Evolutionary conservation across 2,888 invertebrate species (phyloP).

Genomic region (Pandemis corylana): DNA sequence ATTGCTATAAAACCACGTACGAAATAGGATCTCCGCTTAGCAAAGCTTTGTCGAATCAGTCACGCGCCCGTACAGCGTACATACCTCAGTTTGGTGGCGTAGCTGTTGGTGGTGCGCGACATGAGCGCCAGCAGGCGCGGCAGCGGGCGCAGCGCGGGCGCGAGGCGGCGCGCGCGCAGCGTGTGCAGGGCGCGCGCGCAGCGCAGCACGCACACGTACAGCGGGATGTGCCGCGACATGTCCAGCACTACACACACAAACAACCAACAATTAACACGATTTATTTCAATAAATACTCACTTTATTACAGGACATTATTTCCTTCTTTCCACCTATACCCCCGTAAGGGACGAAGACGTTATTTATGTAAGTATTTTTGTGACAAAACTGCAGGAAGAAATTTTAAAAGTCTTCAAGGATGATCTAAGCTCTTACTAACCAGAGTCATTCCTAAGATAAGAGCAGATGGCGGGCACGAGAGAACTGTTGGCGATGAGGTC

Average conservation of each 20-base stretch:
- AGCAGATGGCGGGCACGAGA: slow-evolving; percentile 93
- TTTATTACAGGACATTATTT: too few relatives aligned
- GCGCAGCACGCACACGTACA: slow-evolving; percentile 94
- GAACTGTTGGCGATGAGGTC: slow-evolving; percentile 93
- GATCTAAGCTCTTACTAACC: slow-evolving; percentile 67
- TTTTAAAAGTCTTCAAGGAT: too few relatives aligned
- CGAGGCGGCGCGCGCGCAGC: slow-evolving; percentile 88
- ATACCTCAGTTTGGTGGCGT: slow-evolving; percentile 92
- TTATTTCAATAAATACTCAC: too few relatives aligned
- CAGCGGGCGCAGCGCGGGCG: slow-evolving; percentile 84
- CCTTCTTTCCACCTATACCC: too few relatives aligned
- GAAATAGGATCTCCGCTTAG: too few relatives aligned
- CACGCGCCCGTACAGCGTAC: too few relatives aligned
- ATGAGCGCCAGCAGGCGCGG: slow-evolving; percentile 92
- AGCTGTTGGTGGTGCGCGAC: slow-evolving; percentile 96
- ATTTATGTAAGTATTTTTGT: too few relatives aligned
- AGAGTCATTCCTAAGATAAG: slow-evolving; percentile 97
- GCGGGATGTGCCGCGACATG: slow-evolving; percentile 98
- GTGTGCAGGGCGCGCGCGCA: slow-evolving; percentile 91
- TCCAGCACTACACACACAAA: slow-evolving; percentile 89
- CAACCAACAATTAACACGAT: too few relatives aligned
- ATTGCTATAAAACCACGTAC: too few relatives aligned
- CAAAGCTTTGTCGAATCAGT: too few relatives aligned
- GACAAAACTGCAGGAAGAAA: too few relatives aligned
- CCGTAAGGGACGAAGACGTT: too few relatives aligned